Conservation (phyloP, 2,888 invertebrate genomes). For the Vandiemenella viatica region DNA sequence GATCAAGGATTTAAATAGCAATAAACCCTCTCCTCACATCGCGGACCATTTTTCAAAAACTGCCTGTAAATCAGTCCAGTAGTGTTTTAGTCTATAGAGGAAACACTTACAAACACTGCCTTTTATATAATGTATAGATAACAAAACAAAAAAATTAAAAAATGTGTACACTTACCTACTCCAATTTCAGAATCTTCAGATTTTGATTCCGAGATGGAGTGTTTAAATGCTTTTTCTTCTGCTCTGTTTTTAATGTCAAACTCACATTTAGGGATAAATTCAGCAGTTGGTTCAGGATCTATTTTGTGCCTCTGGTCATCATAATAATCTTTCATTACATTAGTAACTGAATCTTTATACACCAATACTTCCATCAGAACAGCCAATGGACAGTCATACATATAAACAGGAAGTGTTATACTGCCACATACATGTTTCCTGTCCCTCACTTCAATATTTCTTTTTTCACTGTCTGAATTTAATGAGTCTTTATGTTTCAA, state of each 20-base stretch:
- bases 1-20: too few species aligned
- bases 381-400: slow-evolving; percentile 49
- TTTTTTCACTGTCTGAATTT: slow-evolving; percentile 19
- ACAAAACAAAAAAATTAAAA: too few species aligned
- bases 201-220: slow-evolving; percentile 32
- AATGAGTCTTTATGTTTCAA: neutral
- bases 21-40: too few species aligned
- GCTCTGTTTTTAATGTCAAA: too few species aligned
- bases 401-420: slow-evolving; percentile 41
- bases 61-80: too few species aligned
- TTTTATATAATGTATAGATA: too few species aligned
- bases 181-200: slow-evolving; percentile 35
- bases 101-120: too few species aligned
- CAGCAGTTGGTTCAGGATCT: neutral
- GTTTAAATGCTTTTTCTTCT: slow-evolving; percentile 20
- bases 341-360: slow-evolving; percentile 23
- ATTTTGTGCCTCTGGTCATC: slow-evolving; percentile 31
- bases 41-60: too few species aligned
- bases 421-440: slow-evolving; percentile 17
- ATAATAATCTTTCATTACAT: slow-evolving; percentile 31
- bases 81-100: too few species aligned
- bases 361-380: slow-evolving; percentile 39
- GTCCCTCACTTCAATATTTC: slow-evolving; percentile 5
- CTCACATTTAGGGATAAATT: neutral
- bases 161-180: too few species aligned